phyloP scores from a whole-genome alignment of 2,888 invertebrate genomes.

The Pediacus dermestoides region DNA sequence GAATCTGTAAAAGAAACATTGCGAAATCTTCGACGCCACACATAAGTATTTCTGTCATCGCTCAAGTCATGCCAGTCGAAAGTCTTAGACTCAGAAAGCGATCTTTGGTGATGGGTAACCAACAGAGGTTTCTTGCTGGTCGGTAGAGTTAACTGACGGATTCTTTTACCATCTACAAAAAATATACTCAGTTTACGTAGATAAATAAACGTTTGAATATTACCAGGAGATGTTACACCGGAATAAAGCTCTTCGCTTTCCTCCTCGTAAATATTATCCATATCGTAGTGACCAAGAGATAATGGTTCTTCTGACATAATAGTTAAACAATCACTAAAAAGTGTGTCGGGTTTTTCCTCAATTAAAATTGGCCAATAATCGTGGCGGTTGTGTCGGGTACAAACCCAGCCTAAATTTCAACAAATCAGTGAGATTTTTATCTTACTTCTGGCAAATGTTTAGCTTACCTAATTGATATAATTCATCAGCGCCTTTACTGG shows the following conservation, averaged over 20 bases:
- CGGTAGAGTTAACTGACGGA: constrained; percentile 54
- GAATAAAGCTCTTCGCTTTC: too few relatives aligned
- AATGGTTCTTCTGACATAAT: constrained; percentile 27
- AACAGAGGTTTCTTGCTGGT: constrained; percentile 52
- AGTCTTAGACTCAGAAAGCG: constrained; percentile 67
- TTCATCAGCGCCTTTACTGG: constrained; percentile 76
- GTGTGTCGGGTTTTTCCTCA: constrained; percentile 52
- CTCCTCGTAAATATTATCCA: constrained; percentile 24
- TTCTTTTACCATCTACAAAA: constrained; percentile 22
- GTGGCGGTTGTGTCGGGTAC: constrained; percentile 72
- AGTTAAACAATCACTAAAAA: constrained; percentile 22
- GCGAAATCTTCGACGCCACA: constrained; percentile 12
- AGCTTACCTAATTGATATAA: constrained; percentile 65
- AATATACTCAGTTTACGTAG: constrained; percentile 19
- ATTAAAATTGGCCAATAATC: constrained; percentile 74
- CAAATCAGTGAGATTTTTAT: constrained; percentile 2
- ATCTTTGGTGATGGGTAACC: constrained; percentile 57
- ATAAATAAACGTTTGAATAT: constrained; percentile 13
- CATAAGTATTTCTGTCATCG: constrained; percentile 18
- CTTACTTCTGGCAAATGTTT: neutral
- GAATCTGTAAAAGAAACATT: constrained; percentile 68
- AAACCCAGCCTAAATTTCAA: constrained; percentile 69
- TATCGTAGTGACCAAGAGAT: constrained; percentile 23
- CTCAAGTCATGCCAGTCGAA: constrained; percentile 53
- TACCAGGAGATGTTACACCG: too few relatives aligned